A percentile compares a stretch with the other conserved stretches of the same genome.
These are phyloP conservation scores for Nineta flava DNA, from an alignment of 2,888 invertebrate species.

Conservation along the genomic window DNA sequence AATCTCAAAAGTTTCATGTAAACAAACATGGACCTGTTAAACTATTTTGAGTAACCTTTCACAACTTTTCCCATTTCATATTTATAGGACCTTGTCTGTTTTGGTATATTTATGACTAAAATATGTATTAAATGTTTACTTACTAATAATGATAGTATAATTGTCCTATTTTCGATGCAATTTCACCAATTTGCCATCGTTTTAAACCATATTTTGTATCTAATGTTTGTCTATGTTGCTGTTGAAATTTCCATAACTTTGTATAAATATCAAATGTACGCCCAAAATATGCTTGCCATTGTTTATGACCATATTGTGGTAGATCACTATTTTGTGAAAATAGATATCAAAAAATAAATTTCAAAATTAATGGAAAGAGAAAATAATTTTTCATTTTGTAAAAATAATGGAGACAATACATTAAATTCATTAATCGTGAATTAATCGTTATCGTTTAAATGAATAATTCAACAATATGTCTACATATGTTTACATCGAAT, in stretches of 20 bases:
- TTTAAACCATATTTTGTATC: conserved; percentile 90
- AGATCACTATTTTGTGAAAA: conserved; percentile 55
- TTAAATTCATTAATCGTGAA: too few species aligned
- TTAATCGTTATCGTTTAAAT: too few species aligned
- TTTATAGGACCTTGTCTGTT: too few species aligned
- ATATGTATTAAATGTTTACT: conserved; percentile 27
- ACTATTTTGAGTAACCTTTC: too few species aligned
- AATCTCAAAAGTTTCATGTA: too few species aligned
- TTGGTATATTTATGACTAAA: background rate
- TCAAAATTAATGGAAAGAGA: background rate
- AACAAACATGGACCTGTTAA: too few species aligned
- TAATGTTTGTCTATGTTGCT: conserved; percentile 80
- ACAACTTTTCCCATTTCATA: too few species aligned
- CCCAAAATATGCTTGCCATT: conserved; percentile 96
- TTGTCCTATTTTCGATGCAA: conserved; percentile 96
- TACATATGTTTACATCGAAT: too few species aligned
- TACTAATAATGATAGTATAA: conserved; percentile 97
- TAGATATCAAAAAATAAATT: background rate
- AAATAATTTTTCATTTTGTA: background rate
- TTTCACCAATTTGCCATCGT: conserved; percentile 97
- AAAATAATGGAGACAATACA: conserved; percentile 1
- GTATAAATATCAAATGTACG: conserved; percentile 95
- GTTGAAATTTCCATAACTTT: conserved; percentile 95
- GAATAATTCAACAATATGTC: too few species aligned
- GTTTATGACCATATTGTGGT: conserved; percentile 92